Evolutionary conservation across 1,140 invertebrate genomes (phyloP).

Genomic region (Fopius arisanus): DNA sequence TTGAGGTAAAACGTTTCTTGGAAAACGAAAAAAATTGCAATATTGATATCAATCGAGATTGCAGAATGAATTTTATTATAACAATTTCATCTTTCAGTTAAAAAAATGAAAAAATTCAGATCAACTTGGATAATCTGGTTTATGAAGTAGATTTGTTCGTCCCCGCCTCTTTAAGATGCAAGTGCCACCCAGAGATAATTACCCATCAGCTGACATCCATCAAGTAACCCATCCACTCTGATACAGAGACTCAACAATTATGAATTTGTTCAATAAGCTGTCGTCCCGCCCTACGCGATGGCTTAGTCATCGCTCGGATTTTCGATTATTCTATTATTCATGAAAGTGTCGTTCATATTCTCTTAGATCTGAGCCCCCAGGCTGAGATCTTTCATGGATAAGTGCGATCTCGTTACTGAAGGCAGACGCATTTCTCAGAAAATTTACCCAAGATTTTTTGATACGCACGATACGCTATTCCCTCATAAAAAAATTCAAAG

Average conservation of each 20-base stretch:
- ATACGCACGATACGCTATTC: too few relatives aligned
- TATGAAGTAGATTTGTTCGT: too few relatives aligned
- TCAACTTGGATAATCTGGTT: too few relatives aligned
- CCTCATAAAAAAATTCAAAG: too few relatives aligned
- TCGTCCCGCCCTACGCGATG: not conserved
- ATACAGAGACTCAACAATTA: conserved; percentile 45
- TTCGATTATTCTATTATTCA: not conserved
- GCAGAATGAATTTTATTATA: too few relatives aligned
- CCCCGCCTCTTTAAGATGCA: not conserved
- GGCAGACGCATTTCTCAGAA: not conserved
- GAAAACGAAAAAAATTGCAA: too few relatives aligned
- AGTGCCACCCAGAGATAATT: conserved; percentile 41
- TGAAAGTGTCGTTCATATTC: not conserved
- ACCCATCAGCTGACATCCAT: conserved; percentile 32
- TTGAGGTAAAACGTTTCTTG: too few relatives aligned
- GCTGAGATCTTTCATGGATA: not conserved
- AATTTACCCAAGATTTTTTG: not conserved
- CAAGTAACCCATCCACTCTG: conserved; percentile 40
- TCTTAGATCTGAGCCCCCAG: not conserved
- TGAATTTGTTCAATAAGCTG: conserved; percentile 22
- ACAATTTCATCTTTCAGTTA: too few relatives aligned
- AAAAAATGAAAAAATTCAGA: too few relatives aligned
- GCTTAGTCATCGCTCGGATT: too few relatives aligned
- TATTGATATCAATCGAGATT: too few relatives aligned
- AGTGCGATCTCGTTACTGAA: not conserved